A percentile compares a stretch with the other conserved stretches of the same genome.
Evolutionary conservation across 64 coral and sea anemone species (phyloP).

Genomic region (Actinia equina): DNA sequence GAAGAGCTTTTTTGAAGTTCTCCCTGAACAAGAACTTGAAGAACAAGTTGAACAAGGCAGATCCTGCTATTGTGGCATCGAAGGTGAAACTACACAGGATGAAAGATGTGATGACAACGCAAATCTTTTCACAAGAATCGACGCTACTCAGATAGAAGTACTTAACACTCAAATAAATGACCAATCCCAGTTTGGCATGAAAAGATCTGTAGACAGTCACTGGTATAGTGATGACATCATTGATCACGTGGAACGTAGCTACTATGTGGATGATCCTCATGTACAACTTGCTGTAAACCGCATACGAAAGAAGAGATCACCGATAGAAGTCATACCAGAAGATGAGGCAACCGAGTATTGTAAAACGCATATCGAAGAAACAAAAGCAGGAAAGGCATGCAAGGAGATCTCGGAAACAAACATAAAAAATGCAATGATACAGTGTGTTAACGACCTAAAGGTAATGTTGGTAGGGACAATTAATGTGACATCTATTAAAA

Average conservation of each 20-base stretch:
- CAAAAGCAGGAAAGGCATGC: constrained; percentile 11
- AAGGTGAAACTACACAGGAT: too few species aligned
- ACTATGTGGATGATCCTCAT: background rate
- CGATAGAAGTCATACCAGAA: background rate
- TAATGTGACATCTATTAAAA: too few species aligned
- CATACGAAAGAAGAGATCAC: background rate
- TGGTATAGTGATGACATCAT: constrained; percentile 37
- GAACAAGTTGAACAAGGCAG: too few species aligned
- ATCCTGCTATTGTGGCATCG: too few species aligned
- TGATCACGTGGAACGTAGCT: constrained; percentile 22
- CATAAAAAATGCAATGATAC: background rate
- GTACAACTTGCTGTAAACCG: background rate
- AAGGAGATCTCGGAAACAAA: background rate
- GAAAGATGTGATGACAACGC: too few species aligned
- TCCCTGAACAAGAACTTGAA: too few species aligned
- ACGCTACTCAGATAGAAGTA: too few species aligned
- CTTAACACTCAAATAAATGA: too few species aligned
- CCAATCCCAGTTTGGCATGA: too few species aligned
- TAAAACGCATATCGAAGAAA: background rate
- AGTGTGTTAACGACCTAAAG: background rate
- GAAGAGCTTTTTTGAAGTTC: too few species aligned
- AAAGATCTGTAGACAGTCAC: too few species aligned
- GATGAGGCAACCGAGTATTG: constrained; percentile 30
- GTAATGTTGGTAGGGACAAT: background rate
- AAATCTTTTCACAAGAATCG: too few species aligned